Evolutionary conservation across 2,888 invertebrate genomes (phyloP), one percentile per base, ranked within the genome.

Genomic region (Meteorus cinctellus): DNA sequence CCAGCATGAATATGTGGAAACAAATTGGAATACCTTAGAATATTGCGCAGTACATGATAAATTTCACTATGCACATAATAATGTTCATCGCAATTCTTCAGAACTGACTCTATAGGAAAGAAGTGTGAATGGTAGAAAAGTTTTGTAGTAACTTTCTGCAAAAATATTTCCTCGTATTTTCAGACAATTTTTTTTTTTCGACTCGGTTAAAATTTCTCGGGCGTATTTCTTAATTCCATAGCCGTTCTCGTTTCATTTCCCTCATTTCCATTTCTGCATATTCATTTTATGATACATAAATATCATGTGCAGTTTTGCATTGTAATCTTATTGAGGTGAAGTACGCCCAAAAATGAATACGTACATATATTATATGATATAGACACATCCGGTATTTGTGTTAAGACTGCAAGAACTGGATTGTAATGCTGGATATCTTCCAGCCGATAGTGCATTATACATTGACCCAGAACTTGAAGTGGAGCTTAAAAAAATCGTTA

Each of bases 401-500:
- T 8, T 1, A n/a, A 55, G 19, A 55, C 19, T 55, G 55, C 19
- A 19, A 48, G 24, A 55, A 8, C 24, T 19, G 41, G 8, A 41
- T 41, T 12, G 55, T 19, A 19, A 19, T 4, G 6, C 10, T 24
- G 19, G 10, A 55, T 24, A 55, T 55, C n/a, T 51, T 51, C 55
- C 19, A 55, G 24, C 19, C 19, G 55, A 55, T 6, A 19, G 55
- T 55, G 55, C 55, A 55, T 55, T 55, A 41, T 41, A 19, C 51
- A 8, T 55, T 55, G 51, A 55, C 51, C 51, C 51, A 55, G 51
- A 55, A 55, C 51, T 55, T 55, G 51, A 24, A 55, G 19, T 55
- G 19, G 24, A 55, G 4, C 19, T 55, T 19, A 8, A 55, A 55
- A 55, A 55, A 55, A 55, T 19, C 8, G 6, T 24, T 24, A 55